A percentile compares a stretch with the other conserved stretches of the same genome.
Conservation (phyloP, 1,140 invertebrate genomes). For the Neuroterus valhalla region DNA sequence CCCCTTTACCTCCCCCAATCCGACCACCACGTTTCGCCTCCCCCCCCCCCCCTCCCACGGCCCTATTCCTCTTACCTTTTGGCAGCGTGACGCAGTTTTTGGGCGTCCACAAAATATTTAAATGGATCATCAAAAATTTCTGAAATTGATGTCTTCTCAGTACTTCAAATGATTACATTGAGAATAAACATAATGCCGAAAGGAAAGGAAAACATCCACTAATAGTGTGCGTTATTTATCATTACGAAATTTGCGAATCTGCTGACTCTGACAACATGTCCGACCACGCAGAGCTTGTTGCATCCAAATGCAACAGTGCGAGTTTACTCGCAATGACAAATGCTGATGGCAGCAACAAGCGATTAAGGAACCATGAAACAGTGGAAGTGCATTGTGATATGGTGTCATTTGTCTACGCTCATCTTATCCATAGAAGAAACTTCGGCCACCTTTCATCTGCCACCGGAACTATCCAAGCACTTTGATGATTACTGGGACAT, state of each 20-base stretch:
- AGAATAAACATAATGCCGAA: neutral
- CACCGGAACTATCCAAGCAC: constrained; percentile 52
- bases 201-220: neutral
- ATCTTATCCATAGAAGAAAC: constrained; percentile 24
- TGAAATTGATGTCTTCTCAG: too few relatives aligned
- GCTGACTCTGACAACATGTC: constrained; percentile 35
- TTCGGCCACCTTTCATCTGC: constrained; percentile 3
- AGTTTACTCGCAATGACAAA: constrained; percentile 34
- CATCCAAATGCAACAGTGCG: constrained; percentile 27
- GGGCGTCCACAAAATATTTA: too few relatives aligned
- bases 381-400: constrained; percentile 29
- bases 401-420: constrained; percentile 33
- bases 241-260: constrained; percentile 32
- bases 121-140: too few relatives aligned
- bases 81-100: too few relatives aligned
- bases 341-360: neutral
- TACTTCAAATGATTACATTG: too few relatives aligned
- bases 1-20: too few relatives aligned
- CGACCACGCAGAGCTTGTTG: neutral
- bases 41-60: too few relatives aligned
- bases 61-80: too few relatives aligned
- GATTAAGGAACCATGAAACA: constrained; percentile 32
- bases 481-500: constrained; percentile 65
- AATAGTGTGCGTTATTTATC: constrained; percentile 11
- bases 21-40: too few relatives aligned